Evolutionary conservation across 2,888 invertebrate genomes (phyloP).

Genomic region (Habroteleia sp.): DNA sequence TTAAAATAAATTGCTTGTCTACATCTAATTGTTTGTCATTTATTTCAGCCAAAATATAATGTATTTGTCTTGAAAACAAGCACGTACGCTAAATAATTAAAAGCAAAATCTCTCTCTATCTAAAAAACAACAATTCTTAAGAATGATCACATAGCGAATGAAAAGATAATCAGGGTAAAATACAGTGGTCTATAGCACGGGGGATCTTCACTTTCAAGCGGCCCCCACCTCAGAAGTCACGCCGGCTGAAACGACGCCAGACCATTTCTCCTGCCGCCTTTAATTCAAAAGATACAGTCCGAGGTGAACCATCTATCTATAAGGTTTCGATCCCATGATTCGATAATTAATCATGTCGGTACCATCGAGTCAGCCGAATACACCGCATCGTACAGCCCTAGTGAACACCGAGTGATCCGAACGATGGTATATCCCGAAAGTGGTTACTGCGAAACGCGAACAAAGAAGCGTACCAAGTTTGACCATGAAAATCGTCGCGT

Average conservation of each 20-base stretch:
- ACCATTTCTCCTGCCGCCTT: conserved; percentile 73
- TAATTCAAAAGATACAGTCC: conserved; percentile 71
- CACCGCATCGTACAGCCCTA: conserved; percentile 2
- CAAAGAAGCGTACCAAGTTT: conserved; percentile 9
- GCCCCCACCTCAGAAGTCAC: conserved; percentile 65
- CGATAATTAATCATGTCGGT: conserved; percentile 4
- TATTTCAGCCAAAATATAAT: no score
- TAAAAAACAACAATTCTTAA: no score
- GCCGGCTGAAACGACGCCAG: conserved; percentile 58
- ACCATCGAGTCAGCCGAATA: not conserved
- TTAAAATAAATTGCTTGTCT: no score
- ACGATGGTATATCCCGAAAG: conserved; percentile 21
- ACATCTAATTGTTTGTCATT: no score
- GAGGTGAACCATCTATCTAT: conserved; percentile 66
- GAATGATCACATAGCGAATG: conserved; percentile 1
- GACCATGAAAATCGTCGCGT: conserved; percentile 9
- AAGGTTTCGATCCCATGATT: conserved; percentile 40
- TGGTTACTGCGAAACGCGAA: conserved; percentile 27
- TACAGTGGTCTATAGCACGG: conserved; percentile 5
- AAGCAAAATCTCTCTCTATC: no score
- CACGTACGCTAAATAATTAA: no score
- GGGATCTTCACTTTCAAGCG: conserved; percentile 69
- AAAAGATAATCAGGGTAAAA: conserved; percentile 2
- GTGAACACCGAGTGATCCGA: conserved; percentile 28
- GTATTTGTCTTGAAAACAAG: no score